These are phyloP conservation scores for Phenacoccus solenopsis DNA, from an alignment of 1,140 invertebrate species.

Conservation along the genomic window DNA sequence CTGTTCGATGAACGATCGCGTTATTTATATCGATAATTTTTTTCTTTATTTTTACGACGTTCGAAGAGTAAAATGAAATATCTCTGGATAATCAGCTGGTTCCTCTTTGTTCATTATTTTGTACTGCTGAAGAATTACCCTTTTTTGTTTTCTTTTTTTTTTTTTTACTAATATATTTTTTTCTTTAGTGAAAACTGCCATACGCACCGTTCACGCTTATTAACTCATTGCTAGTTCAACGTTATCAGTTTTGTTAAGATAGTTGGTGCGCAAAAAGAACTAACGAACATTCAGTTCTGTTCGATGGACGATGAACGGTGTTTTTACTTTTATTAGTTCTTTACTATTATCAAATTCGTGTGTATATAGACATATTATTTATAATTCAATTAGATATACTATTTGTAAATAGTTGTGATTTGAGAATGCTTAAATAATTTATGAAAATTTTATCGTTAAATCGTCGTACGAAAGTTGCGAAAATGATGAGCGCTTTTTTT, in stretches of 20 bases:
- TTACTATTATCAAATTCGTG: background rate
- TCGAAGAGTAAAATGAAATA: no score
- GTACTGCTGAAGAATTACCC: no score
- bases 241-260: no score
- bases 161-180: no score
- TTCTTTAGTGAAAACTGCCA: background rate
- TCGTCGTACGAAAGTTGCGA: background rate
- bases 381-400: background rate
- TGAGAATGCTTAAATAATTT: background rate
- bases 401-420: slow-evolving; percentile 8
- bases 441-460: background rate
- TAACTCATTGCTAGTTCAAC: no score
- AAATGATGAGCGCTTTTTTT: background rate
- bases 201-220: background rate
- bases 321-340: background rate
- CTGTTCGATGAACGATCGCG: no score
- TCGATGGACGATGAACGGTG: background rate
- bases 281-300: background rate
- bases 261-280: no score
- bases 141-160: no score
- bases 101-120: no score
- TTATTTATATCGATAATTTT: no score
- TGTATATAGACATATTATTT: background rate
- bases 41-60: no score
- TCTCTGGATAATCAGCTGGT: no score